These are phyloP conservation scores for Tanytarsus gracilentus DNA, from an alignment of 2,888 invertebrate genomes.

Conservation along the genomic window DNA sequence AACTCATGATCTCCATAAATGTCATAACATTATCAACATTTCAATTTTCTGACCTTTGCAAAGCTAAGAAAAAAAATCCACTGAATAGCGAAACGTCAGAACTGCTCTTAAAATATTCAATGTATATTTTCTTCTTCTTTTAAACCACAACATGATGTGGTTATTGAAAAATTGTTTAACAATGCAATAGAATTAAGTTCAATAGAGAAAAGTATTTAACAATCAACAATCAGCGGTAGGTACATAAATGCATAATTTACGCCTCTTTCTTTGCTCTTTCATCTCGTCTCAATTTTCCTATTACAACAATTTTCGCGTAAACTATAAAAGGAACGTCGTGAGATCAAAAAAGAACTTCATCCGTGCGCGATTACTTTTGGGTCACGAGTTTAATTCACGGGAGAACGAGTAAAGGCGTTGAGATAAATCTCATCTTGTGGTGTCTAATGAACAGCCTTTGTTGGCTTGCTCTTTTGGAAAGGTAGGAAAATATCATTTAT, in stretches of 20 bases:
- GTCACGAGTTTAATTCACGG: neutral
- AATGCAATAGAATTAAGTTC: neutral
- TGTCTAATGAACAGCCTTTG: neutral
- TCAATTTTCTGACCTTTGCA: too few species aligned
- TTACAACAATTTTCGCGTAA: neutral
- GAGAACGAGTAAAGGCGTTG: neutral
- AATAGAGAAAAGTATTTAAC: neutral
- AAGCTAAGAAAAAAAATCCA: too few species aligned
- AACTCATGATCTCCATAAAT: too few species aligned
- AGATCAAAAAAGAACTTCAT: neutral
- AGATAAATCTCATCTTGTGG: neutral
- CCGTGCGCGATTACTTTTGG: neutral
- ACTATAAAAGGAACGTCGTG: neutral
- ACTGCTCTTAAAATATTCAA: too few species aligned
- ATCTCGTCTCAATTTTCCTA: neutral
- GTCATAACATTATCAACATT: too few species aligned
- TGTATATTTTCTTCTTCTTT: too few species aligned
- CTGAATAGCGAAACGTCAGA: too few species aligned
- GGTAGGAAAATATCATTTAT: too few species aligned
- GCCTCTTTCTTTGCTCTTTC: neutral
- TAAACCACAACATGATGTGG: too few species aligned
- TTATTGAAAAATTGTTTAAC: too few species aligned
- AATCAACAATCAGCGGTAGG: neutral
- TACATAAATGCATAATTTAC: neutral
- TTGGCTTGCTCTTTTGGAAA: neutral